Percentiles rank a stretch among this genome's conserved stretches.
Conservation (phyloP, 2,113 vertebrate genomes). For the Hippocampus abdominalis region DNA sequence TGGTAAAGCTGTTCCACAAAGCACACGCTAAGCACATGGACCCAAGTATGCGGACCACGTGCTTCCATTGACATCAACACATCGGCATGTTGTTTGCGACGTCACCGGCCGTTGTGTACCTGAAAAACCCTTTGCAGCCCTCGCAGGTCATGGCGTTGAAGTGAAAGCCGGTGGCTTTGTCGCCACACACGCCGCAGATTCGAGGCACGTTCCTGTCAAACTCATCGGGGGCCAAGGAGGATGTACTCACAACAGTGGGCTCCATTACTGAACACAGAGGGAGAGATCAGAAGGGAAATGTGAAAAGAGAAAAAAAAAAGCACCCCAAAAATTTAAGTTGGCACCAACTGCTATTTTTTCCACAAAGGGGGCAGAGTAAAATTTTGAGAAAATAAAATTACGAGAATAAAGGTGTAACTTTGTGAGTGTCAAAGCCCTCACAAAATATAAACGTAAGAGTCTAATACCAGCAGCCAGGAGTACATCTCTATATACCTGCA, state of each 20-base stretch:
- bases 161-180: conserved; percentile 93
- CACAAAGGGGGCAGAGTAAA: not conserved
- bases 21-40: not conserved
- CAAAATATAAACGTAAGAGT: not conserved
- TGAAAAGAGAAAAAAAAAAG: conserved; percentile 2
- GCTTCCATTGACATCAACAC: conserved; percentile 1
- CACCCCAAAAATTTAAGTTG: conserved; percentile 1
- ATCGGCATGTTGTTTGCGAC: conserved; percentile 7
- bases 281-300: conserved; percentile 1
- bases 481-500: not conserved
- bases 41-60: not conserved
- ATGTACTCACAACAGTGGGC: conserved; percentile 75
- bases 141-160: conserved; percentile 99
- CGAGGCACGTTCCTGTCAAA: conserved; percentile 83
- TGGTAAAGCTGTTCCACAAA: not conserved
- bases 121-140: conserved; percentile 98
- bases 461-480: not conserved
- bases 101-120: conserved; percentile 63
- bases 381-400: not conserved
- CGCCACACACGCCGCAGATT: conserved; percentile 93
- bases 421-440: not conserved
- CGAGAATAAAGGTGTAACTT: not conserved
- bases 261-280: conserved; percentile 75
- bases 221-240: conserved; percentile 74
- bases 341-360: conserved; percentile 3